Base-by-base conservation (phyloP, 2,113 vertebrate species). In the Phalacrocorax pelagicus region DNA sequence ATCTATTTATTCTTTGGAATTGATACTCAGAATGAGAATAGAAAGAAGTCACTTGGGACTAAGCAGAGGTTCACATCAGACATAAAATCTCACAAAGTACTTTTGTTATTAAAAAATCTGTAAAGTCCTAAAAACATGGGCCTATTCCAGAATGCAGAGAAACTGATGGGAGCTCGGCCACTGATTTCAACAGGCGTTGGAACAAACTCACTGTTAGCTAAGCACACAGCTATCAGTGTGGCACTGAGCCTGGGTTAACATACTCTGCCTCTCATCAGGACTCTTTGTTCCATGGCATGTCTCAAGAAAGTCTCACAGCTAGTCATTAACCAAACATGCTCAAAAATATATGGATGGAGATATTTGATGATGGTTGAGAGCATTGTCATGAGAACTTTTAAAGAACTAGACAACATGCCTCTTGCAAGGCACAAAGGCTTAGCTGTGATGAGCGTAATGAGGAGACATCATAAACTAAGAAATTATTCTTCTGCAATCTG, bases 141-240 rank as follows among this genome's bases (percentile, higher is more conserved):
- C 6, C 27, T 61, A 27, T 88, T 97, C 81, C 74, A 86, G 70
- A 91, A n/a, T 21, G 9, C 62, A 80, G 54, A 80, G 29, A 88
- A 95, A 81, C 7, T 2, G 1, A 72, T 73, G 58, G n/a, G 78
- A 96, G 29, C 36, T 77, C 5, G 0, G 78, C 36, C 69, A 71
- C 70, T 77, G 85, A 88, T 91, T 96, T 93, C 90, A 82, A 88
- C 66, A 94, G 79, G 70, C 22, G 0, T 24, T 95, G 94, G 94
- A 94, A 90, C 84, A 88, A 95, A 86, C 42, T 92, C 40, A 6
- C 16, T 82, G 30, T 93, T 90, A 95, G 85, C 84, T 94, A 90
- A 95, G 71, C 58, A 82, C 58, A 86, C 40, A 93, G 73, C 20
- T 91, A 96, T 96, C 96, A 91, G 73, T 77, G 90, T 91, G 93